Base-by-base conservation (phyloP, 2,888 invertebrate genomes). In the Dryadula phaetusa region DNA sequence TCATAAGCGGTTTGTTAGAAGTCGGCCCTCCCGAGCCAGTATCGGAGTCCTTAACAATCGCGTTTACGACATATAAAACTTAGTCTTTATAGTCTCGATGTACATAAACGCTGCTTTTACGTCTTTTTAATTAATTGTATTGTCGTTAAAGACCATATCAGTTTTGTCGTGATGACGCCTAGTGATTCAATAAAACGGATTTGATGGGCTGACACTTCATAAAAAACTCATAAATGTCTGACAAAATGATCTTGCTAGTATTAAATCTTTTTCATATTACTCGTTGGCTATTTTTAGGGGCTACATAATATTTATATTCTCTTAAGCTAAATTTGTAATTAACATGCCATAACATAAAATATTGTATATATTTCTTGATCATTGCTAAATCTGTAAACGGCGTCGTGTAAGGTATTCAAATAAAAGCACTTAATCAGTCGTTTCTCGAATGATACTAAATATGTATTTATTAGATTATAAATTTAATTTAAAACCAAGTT, bases 61-160 rank as follows among this genome's bases (percentile, higher is more conserved):
- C 88, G 84, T 93, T 93, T 93, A 93, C 90, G 92, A 89, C 89
- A 82, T 89, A 92, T 93, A 93, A 93, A 93, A 93, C 90, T 91
- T 91, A 92, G 90, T 88, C 91, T 92, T 93, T 93, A 93, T 92
- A 90, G 92, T 83, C 88, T 82, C 83, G 85, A 80, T 80, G 87
- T 87, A 84, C 88, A 91, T 93, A 93, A 93, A 93, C 92, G 88
- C 89, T 88, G 87, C 88, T 87, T 92, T 92, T 92, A 92, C 89
- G 83, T 81, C 82, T 90, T 92, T 92, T 92, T 92, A 92, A 92
- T 92, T 92, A 92, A 92, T 92, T 92, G 91, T 89, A 83, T 76
- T 82, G 85, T 83, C 90, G 87, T 92, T 91, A 91, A 88, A 88
- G 79, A 84, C 84, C 86, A 86, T 90, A 91, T 91, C 90, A 90